Evolutionary conservation across 2,888 invertebrate species (phyloP), one percentile per base, ranked within the genome.

Genomic region (Stenchaetothrips biformis): DNA sequence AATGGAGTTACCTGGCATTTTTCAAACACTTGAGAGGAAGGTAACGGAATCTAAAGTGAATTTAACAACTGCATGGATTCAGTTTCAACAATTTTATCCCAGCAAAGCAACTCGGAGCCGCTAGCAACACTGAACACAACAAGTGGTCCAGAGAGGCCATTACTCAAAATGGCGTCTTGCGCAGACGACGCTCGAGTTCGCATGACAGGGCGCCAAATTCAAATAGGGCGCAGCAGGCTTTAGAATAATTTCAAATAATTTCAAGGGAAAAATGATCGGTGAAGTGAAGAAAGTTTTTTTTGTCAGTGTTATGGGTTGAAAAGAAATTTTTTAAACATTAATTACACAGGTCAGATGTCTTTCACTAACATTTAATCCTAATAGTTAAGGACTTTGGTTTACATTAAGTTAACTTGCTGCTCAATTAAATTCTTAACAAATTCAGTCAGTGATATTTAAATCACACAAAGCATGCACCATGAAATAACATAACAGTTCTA

Each of bases 101-200:
- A 11, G 13, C 53, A 53, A 53, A 53, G 37, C 37, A 37, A 4
- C 37, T 37, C 4, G 1, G 37, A 37, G 37, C 37, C 37, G 37
- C 37, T 4, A 37, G 37, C 59, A 59, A 74, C 21, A 74, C 67
- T 25, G 25, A 11, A 74, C 67, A 74, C 67, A 74, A 74, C 67
- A 74, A 74, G 67, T 74, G 67, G 67, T 74, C 67, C 67, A 74
- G 67, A 74, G 67, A 74, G 67, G 67, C 67, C 67, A 74, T 74
- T 25, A 74, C 67, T 74, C 67, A 74, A 74, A 74, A 74, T 74
- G 67, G 67, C 67, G 67, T 21, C 67, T 25, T 74, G 67, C 67
- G 67, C 67, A 74, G 67, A 74, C 67, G 67, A 74, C 67, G 67
- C 9, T 25, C 25, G 6, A 21, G 67, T 7, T 7, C 9, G 21